Evolutionary conservation across 2,888 invertebrate genomes (phyloP), one percentile per base, ranked within the genome.

Genomic region (Clivina fossor): DNA sequence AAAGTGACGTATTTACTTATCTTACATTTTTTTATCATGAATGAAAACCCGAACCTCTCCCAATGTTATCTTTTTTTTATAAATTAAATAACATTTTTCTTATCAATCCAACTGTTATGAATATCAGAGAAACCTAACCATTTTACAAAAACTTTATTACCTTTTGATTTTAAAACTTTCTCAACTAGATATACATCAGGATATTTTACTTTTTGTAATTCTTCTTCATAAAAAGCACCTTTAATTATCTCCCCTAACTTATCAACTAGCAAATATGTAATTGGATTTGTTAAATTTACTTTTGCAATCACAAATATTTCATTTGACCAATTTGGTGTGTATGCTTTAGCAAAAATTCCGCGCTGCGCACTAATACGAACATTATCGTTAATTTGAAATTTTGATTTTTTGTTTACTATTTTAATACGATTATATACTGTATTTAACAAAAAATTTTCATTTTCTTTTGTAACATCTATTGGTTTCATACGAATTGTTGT

Each of bases 201-300:
- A 60, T 64, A 56, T 47, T 61, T 61, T 2, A 63, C 65, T 57
- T 64, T 64, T 33, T 57, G 58, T n/a, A 69, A 37, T 63, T 68
- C 66, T 51, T 63, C 48, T 55, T 61, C 62, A 58, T 67, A 68
- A 60, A 68, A 68, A 9, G 62, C 59, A 32, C 67, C 67, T 40
- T 64, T 61, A 22, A 71, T 68, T 8, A 56, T 49, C 43, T 67
- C 54, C 40, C 63, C 55, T 47, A 61, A 57, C 59, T 63, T 54
- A 61, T 68, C 61, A 59, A 58, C 46, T 37, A 65, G 33, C 32
- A 59, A 44, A 60, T 66, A 62, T 59, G 62, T 57, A 20, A 56
- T 46, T 40, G 64, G 66, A 57, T 63, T 54, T 26, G 62, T 63
- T 43, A 59, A 32, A 58, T 64, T 56, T 47, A 68, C 55, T 53